Percentiles rank a stretch among this genome's conserved stretches.
These are phyloP conservation scores for Smutsia temminckii DNA, from an alignment of 2,797 vertebrate genomes.

Conservation along the genomic window DNA sequence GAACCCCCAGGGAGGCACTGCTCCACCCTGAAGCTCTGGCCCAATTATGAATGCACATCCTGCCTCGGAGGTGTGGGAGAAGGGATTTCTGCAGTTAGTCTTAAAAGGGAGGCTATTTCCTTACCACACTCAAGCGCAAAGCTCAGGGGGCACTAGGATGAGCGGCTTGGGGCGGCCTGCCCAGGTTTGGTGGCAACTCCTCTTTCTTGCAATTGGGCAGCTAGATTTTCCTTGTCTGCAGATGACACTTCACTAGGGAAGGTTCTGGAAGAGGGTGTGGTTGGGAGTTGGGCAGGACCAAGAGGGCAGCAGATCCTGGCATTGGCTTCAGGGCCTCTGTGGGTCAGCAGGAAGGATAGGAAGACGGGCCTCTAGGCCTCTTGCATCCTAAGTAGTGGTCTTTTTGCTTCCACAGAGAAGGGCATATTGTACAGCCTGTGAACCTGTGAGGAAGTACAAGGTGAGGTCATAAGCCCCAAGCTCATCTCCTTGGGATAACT, in stretches of 20 bases:
- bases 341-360: neutral
- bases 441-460: slow-evolving; percentile 66
- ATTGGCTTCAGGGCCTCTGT: neutral
- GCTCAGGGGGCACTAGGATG: neutral
- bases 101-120: neutral
- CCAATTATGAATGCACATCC: neutral
- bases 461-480: slow-evolving; percentile 20
- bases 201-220: neutral
- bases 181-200: neutral
- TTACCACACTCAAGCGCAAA: neutral
- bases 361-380: neutral
- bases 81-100: neutral
- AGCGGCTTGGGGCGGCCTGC: neutral
- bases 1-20: neutral
- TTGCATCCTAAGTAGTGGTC: neutral
- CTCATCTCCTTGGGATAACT: neutral
- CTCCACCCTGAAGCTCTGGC: neutral
- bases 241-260: neutral
- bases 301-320: neutral
- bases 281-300: neutral
- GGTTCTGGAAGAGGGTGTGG: slow-evolving; percentile 4
- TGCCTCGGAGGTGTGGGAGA: neutral
- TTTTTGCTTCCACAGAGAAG: slow-evolving; percentile 59
- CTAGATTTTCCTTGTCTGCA: neutral
- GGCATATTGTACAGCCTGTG: neutral